A percentile compares a stretch with the other conserved stretches of the same genome.
phyloP scores from a whole-genome alignment of 30 jellyfish, hydroid and myxozoan genomes.

The Clytia hemisphaerica region DNA sequence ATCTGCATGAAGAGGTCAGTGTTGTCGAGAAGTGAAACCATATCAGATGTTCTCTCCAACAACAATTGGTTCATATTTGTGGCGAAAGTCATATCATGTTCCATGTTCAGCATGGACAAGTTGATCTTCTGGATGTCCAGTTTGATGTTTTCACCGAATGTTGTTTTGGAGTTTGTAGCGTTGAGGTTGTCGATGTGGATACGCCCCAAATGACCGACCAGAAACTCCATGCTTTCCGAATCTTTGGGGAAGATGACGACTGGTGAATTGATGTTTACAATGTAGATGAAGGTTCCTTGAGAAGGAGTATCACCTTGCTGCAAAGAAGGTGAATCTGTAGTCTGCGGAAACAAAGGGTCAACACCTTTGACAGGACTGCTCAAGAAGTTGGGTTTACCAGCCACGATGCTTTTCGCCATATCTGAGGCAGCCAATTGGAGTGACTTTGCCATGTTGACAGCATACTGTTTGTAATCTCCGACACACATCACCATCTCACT shows the following conservation, averaged over 20 bases:
- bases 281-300: neutral
- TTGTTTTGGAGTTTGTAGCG: neutral
- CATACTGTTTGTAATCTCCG: conserved; percentile 87
- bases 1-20: conserved; percentile 11
- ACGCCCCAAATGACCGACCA: conserved; percentile 85
- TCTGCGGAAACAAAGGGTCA: neutral
- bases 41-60: too few relatives aligned
- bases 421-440: conserved; percentile 93
- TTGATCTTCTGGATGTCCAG: too few relatives aligned
- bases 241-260: conserved; percentile 79
- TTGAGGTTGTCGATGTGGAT: conserved; percentile 57
- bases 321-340: neutral
- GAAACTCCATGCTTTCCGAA: conserved; percentile 46
- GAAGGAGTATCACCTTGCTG: too few relatives aligned
- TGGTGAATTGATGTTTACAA: conserved; percentile 60
- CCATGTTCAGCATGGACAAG: too few relatives aligned
- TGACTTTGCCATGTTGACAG: conserved; percentile 63
- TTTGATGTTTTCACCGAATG: neutral
- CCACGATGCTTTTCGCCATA: conserved; percentile 83
- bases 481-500: conserved; percentile 71
- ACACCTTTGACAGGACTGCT: neutral
- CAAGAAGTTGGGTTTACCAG: neutral
- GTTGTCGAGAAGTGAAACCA: conserved; percentile 7
- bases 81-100: too few relatives aligned
- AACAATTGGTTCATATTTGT: too few relatives aligned